Percentiles rank a stretch among this genome's conserved stretches.
Conservation (phyloP, 2,888 invertebrate genomes). For the Brachypalpus laphriformis region DNA sequence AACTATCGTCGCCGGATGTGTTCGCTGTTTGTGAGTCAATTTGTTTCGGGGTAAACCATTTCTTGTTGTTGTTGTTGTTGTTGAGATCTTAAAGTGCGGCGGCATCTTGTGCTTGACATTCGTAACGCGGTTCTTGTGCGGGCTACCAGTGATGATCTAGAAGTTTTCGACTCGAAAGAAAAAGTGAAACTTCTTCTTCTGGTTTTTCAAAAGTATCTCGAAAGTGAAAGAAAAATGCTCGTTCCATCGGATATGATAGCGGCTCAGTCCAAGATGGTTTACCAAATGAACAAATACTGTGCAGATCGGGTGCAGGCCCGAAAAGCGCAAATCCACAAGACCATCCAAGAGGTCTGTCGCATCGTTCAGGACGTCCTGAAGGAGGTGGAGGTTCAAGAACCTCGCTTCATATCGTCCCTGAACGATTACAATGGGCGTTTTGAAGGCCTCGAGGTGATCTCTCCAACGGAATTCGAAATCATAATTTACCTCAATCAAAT, state of each 20-base stretch:
- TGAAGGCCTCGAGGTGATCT: slow-evolving; percentile 96
- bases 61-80: not conserved
- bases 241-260: slow-evolving; percentile 97
- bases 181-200: slow-evolving; percentile 2
- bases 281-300: slow-evolving; percentile 97
- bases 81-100: slow-evolving; percentile 25
- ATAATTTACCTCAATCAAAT: slow-evolving; percentile 98
- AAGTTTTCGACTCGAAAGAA: not conserved
- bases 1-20: slow-evolving; percentile 72
- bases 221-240: slow-evolving; percentile 86
- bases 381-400: slow-evolving; percentile 97
- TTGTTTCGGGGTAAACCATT: slow-evolving; percentile 4
- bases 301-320: slow-evolving; percentile 94
- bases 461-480: slow-evolving; percentile 97
- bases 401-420: slow-evolving; percentile 95
- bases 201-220: not conserved
- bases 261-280: slow-evolving; percentile 96
- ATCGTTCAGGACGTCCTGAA: slow-evolving; percentile 97
- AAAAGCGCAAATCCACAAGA: slow-evolving; percentile 93
- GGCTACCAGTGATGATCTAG: slow-evolving; percentile 27
- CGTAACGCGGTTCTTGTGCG: slow-evolving; percentile 2
- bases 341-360: slow-evolving; percentile 94
- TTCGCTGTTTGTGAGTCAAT: slow-evolving; percentile 59
- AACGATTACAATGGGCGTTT: slow-evolving; percentile 95
- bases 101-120: slow-evolving; percentile 9